Evolutionary conservation across 1,140 invertebrate genomes (phyloP).

Genomic region (Diabrotica undecimpunctata): DNA sequence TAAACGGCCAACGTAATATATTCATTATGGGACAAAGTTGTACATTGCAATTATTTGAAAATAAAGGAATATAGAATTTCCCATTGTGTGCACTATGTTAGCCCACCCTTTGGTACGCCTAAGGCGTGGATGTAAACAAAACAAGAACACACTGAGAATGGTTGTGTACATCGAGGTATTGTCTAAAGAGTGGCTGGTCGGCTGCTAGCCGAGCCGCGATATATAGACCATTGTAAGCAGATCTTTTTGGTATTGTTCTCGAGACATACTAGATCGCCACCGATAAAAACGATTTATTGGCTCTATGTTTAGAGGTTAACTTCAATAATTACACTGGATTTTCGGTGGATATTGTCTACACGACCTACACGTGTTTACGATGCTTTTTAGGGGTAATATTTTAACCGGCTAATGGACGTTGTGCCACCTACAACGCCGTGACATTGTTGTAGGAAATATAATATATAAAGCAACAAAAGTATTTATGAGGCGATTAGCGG

Average conservation of each 20-base stretch:
- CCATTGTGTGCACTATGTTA: too few species aligned
- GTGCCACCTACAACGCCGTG: neutral
- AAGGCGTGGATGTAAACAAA: constrained; percentile 13
- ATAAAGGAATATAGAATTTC: too few species aligned
- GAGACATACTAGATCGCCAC: constrained; percentile 29
- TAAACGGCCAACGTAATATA: too few species aligned
- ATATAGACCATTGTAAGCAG: constrained; percentile 33
- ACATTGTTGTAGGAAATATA: too few species aligned
- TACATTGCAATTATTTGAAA: too few species aligned
- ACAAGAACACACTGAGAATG: constrained; percentile 9
- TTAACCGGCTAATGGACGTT: neutral
- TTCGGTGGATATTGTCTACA: neutral
- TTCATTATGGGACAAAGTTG: too few species aligned
- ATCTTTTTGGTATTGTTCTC: constrained; percentile 30
- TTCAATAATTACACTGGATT: constrained; percentile 14
- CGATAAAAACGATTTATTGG: constrained; percentile 31
- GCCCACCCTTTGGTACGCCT: neutral
- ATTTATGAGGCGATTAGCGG: too few species aligned
- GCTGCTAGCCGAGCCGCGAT: constrained; percentile 20
- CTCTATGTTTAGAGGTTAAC: constrained; percentile 5
- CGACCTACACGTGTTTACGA: constrained; percentile 1
- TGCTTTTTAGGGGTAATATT: neutral
- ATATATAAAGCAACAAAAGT: too few species aligned
- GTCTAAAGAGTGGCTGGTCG: constrained; percentile 12
- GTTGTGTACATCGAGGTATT: neutral